These are phyloP conservation scores for Pituophis catenifer DNA, from an alignment of 2,113 vertebrate species.

Conservation along the genomic window DNA sequence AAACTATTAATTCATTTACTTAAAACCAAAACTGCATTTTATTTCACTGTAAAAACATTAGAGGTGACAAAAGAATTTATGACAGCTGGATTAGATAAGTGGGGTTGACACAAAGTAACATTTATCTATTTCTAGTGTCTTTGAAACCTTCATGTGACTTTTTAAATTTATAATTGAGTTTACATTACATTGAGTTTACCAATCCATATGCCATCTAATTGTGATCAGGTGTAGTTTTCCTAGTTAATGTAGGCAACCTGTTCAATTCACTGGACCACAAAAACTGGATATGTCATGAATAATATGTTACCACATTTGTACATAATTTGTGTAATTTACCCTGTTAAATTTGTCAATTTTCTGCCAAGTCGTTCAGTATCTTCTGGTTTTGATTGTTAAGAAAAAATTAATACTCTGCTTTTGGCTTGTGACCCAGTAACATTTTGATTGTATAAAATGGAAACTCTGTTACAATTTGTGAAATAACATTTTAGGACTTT, in stretches of 20 bases:
- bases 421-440: background rate
- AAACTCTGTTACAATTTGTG: background rate
- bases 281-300: background rate
- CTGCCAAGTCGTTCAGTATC: background rate
- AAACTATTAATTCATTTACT: constrained; percentile 11
- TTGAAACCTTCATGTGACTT: constrained; percentile 16
- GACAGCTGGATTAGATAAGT: constrained; percentile 46
- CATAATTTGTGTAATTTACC: background rate
- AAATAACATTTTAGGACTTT: background rate
- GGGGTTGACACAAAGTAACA: constrained; percentile 28
- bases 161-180: constrained; percentile 18
- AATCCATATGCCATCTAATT: constrained; percentile 15
- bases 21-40: background rate
- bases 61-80: constrained; percentile 13
- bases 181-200: background rate
- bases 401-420: background rate
- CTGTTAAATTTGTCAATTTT: background rate
- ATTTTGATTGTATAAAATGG: background rate
- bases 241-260: background rate
- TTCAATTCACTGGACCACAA: background rate
- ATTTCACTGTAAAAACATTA: constrained; percentile 8
- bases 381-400: background rate
- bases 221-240: constrained; percentile 10
- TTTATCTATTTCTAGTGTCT: constrained; percentile 42
- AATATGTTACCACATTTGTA: background rate